A percentile compares a stretch with the other conserved stretches of the same genome.
These are phyloP conservation scores for Boloria selene DNA, from an alignment of 2,888 invertebrate genomes.

Conservation along the genomic window DNA sequence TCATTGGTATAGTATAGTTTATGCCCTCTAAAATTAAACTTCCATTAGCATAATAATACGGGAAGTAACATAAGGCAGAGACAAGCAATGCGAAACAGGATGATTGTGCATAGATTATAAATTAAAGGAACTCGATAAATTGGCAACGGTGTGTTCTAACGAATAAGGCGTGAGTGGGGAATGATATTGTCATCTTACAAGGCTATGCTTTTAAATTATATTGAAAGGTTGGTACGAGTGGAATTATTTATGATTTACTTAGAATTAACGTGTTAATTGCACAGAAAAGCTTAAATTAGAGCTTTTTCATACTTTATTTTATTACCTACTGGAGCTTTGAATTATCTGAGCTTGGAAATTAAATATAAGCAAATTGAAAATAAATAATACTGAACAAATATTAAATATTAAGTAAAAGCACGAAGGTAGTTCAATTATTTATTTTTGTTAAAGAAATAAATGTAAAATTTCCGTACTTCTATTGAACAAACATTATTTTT, in stretches of 20 bases:
- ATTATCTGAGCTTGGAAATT: too few relatives aligned
- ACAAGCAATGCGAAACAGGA: constrained; percentile 38
- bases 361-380: too few relatives aligned
- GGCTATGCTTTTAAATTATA: constrained; percentile 22
- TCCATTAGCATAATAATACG: constrained; percentile 28
- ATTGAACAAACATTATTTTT: too few relatives aligned
- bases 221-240: constrained; percentile 4
- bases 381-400: too few relatives aligned
- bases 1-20: background rate
- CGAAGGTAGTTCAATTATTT: too few relatives aligned
- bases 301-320: too few relatives aligned
- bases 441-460: too few relatives aligned
- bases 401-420: too few relatives aligned
- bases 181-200: constrained; percentile 27
- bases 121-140: constrained; percentile 42
- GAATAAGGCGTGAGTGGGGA: constrained; percentile 23
- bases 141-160: constrained; percentile 19
- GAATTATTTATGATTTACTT: background rate
- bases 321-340: too few relatives aligned
- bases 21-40: constrained; percentile 21
- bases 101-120: constrained; percentile 41
- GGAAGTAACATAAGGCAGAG: constrained; percentile 32
- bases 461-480: too few relatives aligned
- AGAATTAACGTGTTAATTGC: constrained; percentile 1
- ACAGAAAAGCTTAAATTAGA: background rate